Base-by-base conservation (phyloP, 2,797 vertebrate species). In the Silurus aristotelis region DNA sequence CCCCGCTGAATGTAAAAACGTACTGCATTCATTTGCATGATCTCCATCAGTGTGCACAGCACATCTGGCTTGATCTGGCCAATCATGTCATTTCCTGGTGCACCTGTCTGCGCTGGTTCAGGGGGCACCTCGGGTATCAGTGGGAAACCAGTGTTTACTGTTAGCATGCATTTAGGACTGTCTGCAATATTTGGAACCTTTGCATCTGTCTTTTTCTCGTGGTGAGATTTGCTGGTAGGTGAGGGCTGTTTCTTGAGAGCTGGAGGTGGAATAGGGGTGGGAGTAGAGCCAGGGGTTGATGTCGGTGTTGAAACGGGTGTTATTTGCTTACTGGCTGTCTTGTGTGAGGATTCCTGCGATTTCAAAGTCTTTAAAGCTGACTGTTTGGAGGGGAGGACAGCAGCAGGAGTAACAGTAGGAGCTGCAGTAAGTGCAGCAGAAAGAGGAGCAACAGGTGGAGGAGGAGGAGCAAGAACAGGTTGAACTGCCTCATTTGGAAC, bases 1-100 rank as follows among this genome's bases (percentile, higher is more conserved):
- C 91, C 93, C 83, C 95, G 94, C 89, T 99, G 97, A 93, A 99
- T 97, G 91, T 98, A 99, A 94, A 99, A 99, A 89, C 97, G 98
- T 79, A 99, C 94, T 1, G 95, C 96, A 73, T 98, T 99, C 93
- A 97, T 99, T 71, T 95, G 96, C 80, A 99, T 95, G 89, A 99
- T 98, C 94, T 99, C 94, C 88, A 98, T 90, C 87, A 99, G 93
- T 89, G 96, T 97, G 91, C 93, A 96, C 92, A 98, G 96, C 43
- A 97, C 92, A 91, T 99, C 98, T 0, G 97, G 97, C 89, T 98
- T 96, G 89, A 99, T 91, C 87, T 96, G 96, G 77, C 96, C 96
- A 75, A 99, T 97, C 80, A 99, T 92, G 91, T 94, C 93, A 91
- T 94, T 93, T 1, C 93, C 90, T 38, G 94, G 90, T 63, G 93